Conservation (phyloP, 2,113 vertebrate species). For the Pelecanoides urinatrix region DNA sequence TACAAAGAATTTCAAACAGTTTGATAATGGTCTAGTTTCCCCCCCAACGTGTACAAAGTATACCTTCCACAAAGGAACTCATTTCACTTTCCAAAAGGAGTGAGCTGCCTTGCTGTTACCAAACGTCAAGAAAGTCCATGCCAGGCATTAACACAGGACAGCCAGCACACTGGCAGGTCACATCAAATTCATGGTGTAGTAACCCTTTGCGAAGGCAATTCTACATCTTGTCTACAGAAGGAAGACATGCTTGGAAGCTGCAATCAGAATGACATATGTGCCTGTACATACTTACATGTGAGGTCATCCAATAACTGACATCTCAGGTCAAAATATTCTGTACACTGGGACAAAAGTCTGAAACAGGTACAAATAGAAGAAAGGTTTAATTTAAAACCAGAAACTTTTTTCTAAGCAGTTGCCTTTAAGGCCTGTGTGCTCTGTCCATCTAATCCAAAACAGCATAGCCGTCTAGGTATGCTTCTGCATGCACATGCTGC, state of each 20-base stretch:
- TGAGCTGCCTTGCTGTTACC: not conserved
- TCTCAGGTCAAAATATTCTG: conserved; percentile 96
- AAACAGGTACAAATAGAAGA: conserved; percentile 23
- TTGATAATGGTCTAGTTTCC: not conserved
- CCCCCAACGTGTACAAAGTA: not conserved
- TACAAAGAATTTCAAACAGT: not conserved
- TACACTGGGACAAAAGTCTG: conserved; percentile 95
- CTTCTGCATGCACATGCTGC: not conserved
- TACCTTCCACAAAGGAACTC: not conserved
- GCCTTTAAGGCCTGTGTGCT: not conserved
- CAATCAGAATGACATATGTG: not conserved
- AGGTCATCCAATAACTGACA: conserved; percentile 96
- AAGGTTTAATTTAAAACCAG: not conserved
- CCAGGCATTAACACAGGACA: not conserved
- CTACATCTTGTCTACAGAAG: not conserved
- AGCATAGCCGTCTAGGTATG: not conserved
- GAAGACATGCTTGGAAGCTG: not conserved
- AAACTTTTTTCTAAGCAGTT: not conserved
- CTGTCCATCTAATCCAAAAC: not conserved
- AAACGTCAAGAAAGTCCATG: not conserved
- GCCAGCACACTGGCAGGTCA: not conserved
- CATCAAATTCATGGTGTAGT: rapidly evolving
- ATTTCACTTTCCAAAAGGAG: not conserved
- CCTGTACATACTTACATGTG: conserved; percentile 84
- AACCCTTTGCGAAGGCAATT: not conserved